Percentiles rank a stretch among this genome's conserved stretches.
phyloP scores from a whole-genome alignment of 2,113 vertebrate genomes.

The Xerus inauris region DNA sequence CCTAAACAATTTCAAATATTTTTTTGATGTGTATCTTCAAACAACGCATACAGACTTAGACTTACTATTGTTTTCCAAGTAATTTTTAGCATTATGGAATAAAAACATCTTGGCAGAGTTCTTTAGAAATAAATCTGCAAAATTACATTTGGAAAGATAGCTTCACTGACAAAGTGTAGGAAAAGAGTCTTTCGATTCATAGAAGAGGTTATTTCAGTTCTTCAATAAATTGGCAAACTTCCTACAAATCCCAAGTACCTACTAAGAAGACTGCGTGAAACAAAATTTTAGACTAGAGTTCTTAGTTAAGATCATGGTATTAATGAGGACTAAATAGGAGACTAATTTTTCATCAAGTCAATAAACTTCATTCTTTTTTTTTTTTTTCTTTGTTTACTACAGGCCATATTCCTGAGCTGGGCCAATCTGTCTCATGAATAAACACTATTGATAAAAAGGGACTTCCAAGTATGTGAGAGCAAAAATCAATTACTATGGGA shows the following conservation, averaged over 20 bases:
- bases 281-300: slow-evolving; percentile 16
- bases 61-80: slow-evolving; percentile 55
- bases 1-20: slow-evolving; percentile 63
- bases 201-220: slow-evolving; percentile 38
- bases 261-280: slow-evolving; percentile 12
- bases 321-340: slow-evolving; percentile 16
- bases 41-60: slow-evolving; percentile 56
- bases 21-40: slow-evolving; percentile 56
- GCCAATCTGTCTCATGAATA: slow-evolving; percentile 30
- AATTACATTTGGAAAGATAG: slow-evolving; percentile 62
- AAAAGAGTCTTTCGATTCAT: slow-evolving; percentile 28
- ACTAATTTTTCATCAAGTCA: slow-evolving; percentile 43
- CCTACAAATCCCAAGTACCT: not conserved
- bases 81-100: slow-evolving; percentile 64
- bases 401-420: slow-evolving; percentile 16
- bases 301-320: slow-evolving; percentile 15
- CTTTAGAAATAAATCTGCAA: slow-evolving; percentile 53
- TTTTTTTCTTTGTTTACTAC: not conserved
- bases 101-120: slow-evolving; percentile 68
- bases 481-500: slow-evolving; percentile 59
- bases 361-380: slow-evolving; percentile 44
- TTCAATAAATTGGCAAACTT: slow-evolving; percentile 36
- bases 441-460: not conserved
- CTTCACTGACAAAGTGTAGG: slow-evolving; percentile 37
- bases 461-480: slow-evolving; percentile 59